Percentiles rank a stretch among this genome's conserved stretches.
Conservation (phyloP, 2,888 invertebrate species). For the Cataglyphis altisquamis region DNA sequence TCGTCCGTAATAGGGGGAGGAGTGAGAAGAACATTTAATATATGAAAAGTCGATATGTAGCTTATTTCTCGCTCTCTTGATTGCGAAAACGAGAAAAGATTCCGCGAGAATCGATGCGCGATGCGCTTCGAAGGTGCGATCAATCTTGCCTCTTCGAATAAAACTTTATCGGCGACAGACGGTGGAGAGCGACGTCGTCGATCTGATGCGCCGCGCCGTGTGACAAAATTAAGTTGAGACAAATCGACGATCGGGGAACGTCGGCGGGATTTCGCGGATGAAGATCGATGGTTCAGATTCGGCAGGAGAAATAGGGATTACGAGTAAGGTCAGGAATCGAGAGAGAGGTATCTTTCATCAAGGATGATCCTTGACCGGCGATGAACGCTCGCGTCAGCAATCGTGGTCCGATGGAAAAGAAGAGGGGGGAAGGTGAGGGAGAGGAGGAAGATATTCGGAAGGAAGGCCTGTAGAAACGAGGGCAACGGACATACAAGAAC, state of each 20-base stretch:
- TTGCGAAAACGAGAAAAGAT: not conserved
- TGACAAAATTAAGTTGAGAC: conserved; percentile 55
- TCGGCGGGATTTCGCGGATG: conserved; percentile 44
- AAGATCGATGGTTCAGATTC: conserved; percentile 53
- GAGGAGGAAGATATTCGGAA: not conserved
- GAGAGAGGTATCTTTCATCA: conserved; percentile 41
- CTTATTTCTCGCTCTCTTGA: not conserved
- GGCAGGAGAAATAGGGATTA: conserved; percentile 57
- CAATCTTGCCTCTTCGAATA: conserved; percentile 43
- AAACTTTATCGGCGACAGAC: conserved; percentile 49
- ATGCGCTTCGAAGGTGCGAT: conserved; percentile 31
- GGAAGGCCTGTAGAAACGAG: conserved; percentile 46
- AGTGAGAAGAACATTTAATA: not conserved
- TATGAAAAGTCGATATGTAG: conserved; percentile 2
- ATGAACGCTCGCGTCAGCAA: not conserved
- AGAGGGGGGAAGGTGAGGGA: not conserved
- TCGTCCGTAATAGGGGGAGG: not conserved
- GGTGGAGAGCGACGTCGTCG: conserved; percentile 38
- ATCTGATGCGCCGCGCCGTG: conserved; percentile 41
- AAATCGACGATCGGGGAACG: conserved; percentile 50
- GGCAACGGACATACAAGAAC: conserved; percentile 61
- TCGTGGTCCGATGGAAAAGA: not conserved
- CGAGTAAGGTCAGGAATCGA: conserved; percentile 60
- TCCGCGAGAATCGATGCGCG: conserved; percentile 8
- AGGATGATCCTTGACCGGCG: conserved; percentile 35